These are phyloP conservation scores for Lasius fuliginosus DNA, from an alignment of 2,888 invertebrate genomes.

Conservation along the genomic window DNA sequence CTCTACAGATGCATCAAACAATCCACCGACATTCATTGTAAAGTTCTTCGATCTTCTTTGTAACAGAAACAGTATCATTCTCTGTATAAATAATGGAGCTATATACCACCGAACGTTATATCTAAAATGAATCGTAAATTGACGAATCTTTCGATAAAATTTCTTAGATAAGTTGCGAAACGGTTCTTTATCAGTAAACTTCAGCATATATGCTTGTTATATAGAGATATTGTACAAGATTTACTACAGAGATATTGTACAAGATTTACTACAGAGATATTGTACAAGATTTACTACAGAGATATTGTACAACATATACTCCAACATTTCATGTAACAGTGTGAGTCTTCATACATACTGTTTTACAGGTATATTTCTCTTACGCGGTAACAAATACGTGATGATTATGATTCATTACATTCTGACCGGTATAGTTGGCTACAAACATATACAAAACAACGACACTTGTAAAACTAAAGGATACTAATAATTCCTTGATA, in stretches of 20 bases:
- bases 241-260: too few relatives aligned
- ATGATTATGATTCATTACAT: neutral
- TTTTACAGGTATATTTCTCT: neutral
- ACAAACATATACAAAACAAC: neutral
- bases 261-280: too few relatives aligned
- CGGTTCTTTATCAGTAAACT: too few relatives aligned
- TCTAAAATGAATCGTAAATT: neutral
- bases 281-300: too few relatives aligned
- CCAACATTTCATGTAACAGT: neutral
- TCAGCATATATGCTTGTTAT: neutral
- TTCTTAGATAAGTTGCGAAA: neutral
- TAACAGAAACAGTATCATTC: neutral
- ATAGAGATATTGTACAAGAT: neutral
- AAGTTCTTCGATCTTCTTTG: neutral
- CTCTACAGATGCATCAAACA: neutral
- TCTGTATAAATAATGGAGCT: constrained; percentile 15
- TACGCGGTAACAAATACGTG: neutral
- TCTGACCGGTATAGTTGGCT: neutral
- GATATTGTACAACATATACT: neutral
- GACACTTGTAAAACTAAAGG: neutral
- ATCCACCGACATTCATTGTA: neutral
- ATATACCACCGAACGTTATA: neutral
- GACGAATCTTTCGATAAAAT: neutral
- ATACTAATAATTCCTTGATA: neutral
- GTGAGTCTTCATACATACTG: neutral